phyloP scores from a whole-genome alignment of 2,888 invertebrate species.

The Malachius bipustulatus region DNA sequence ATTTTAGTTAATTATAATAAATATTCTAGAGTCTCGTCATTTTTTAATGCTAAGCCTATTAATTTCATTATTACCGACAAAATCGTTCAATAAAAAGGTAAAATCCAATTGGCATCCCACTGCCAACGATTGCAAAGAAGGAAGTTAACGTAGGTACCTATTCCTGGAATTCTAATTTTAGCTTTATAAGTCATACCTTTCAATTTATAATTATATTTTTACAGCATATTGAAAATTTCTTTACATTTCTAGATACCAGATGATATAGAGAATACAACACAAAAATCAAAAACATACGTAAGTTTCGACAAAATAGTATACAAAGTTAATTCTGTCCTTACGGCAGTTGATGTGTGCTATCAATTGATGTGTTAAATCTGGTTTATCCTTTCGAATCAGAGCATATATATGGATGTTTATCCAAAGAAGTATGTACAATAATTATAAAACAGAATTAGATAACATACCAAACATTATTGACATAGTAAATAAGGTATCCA shows the following conservation, averaged over 20 bases:
- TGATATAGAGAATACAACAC: slow-evolving; percentile 7
- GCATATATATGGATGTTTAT: slow-evolving; percentile 18
- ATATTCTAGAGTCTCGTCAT: slow-evolving; percentile 3
- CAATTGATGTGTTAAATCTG: slow-evolving; percentile 16
- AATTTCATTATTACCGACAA: slow-evolving; percentile 1
- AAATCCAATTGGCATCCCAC: slow-evolving; percentile 4
- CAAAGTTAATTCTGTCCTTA: slow-evolving; percentile 7
- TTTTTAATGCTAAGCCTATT: slow-evolving; percentile 9
- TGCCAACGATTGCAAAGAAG: slow-evolving; percentile 4
- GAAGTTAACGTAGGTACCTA: not conserved
- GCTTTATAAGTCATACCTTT: no score
- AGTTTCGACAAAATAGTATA: slow-evolving; percentile 10
- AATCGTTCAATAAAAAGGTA: not conserved
- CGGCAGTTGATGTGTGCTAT: slow-evolving; percentile 18
- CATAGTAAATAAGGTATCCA: slow-evolving; percentile 5
- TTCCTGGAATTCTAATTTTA: slow-evolving; percentile 1
- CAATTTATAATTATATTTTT: no score
- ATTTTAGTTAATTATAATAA: no score
- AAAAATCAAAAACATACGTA: slow-evolving; percentile 7
- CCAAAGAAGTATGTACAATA: slow-evolving; percentile 13
- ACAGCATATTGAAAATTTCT: no score
- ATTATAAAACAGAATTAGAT: slow-evolving; percentile 15
- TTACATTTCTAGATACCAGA: slow-evolving; percentile 10
- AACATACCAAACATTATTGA: slow-evolving; percentile 13
- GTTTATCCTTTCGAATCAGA: slow-evolving; percentile 15